Conservation (phyloP, 1,140 invertebrate genomes). For the Sycophila sp. region DNA sequence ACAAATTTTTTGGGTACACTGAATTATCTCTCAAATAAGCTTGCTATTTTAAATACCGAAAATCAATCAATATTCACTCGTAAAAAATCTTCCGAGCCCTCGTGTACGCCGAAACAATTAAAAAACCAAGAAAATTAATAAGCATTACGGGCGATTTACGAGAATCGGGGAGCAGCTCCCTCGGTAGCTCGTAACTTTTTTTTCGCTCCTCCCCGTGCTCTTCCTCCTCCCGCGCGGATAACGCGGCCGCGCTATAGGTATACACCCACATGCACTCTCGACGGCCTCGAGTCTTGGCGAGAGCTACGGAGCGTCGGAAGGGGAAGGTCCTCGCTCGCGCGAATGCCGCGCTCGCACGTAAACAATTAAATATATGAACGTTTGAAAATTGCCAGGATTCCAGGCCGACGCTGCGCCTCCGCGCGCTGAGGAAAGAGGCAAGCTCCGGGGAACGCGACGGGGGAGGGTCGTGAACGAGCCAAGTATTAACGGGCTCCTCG, state of each 20-base stretch:
- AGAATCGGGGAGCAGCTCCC: background rate
- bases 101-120: slow-evolving; percentile 1
- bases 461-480: slow-evolving; percentile 12
- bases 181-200: background rate
- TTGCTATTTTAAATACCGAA: too few species aligned
- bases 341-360: slow-evolving; percentile 8
- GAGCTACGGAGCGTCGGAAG: background rate
- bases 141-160: slow-evolving; percentile 12
- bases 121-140: slow-evolving; percentile 27
- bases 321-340: background rate
- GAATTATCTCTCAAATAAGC: too few species aligned
- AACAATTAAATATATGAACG: slow-evolving; percentile 35
- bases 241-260: background rate
- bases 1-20: too few species aligned
- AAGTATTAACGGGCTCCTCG: slow-evolving; percentile 12
- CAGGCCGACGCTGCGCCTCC: slow-evolving; percentile 3
- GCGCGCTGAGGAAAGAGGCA: background rate
- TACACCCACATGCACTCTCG: background rate
- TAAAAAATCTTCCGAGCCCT: background rate
- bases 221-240: background rate
- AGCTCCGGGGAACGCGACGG: background rate
- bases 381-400: slow-evolving; percentile 34
- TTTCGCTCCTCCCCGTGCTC: background rate
- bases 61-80: too few species aligned
- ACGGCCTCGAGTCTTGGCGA: background rate